Base-by-base conservation (phyloP, 2,797 vertebrate species). In the Hypotaenidia okinawae region DNA sequence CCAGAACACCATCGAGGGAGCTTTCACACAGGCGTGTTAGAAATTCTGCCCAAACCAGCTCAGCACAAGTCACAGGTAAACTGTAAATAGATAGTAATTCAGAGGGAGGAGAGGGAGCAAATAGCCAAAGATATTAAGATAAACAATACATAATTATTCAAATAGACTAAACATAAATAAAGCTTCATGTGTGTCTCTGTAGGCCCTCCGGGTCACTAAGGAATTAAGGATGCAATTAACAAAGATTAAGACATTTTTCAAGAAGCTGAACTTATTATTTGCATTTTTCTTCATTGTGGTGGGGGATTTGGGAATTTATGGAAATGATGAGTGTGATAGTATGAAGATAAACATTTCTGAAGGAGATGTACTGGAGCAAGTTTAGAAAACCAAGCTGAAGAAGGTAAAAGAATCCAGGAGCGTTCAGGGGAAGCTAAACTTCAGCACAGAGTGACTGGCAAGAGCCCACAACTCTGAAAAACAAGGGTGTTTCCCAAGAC, bases 61-160 rank as follows among this genome's bases (percentile, higher is more conserved):
- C 92, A 92, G 79, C 59, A 70, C 58, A 92, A 64, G 66, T 69
- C 74, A 55, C n/a, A 89, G 92, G 89, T 39, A 96, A 96, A 95
- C 23, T 2, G 28, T 87, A 96, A 95, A 95, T 76, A 97, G 73
- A 86, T 35, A 80, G 81, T 78, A 95, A 95, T 78, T 93, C 84
- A 63, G 78, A 95, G 81, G 88, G 90, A 95, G 79, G 75, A 91
- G 92, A 89, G 35, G 25, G 70, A 93, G 63, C 57, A 88, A 96
- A 94, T 59, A 94, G 90, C 87, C 83, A 95, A 87, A 96, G 94
- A 96, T 95, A 89, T 90, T 78, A 87, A 93, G 94, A 96, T 97
- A 97, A 96, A 93, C 92, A 95, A 95, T 81, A 61, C 47, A 76
- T 83, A 89, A 91, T 91, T 96, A 96, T 95, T 93, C 86, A 95